Conservation (phyloP, 2,113 vertebrate species). For the Hippocampus zosterae region DNA sequence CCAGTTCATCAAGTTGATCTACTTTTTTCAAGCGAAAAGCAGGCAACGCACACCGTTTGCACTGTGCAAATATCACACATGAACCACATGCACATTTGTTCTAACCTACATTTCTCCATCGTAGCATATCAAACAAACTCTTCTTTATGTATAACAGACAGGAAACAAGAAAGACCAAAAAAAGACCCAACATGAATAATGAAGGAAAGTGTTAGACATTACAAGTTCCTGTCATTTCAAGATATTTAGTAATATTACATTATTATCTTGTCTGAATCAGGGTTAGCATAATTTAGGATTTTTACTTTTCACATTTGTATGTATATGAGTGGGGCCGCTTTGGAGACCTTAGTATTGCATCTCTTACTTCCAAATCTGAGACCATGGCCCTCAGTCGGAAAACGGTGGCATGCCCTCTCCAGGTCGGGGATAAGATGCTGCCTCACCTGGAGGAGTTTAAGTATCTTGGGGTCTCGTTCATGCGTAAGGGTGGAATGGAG, state of each 20-base stretch:
- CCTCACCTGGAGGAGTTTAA: too few species aligned
- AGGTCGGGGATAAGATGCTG: too few species aligned
- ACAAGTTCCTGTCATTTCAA: neutral
- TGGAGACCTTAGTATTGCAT: too few species aligned
- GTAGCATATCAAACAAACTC: conserved; percentile 17
- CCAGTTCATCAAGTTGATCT: neutral
- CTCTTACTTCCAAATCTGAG: too few species aligned
- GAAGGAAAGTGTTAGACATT: neutral
- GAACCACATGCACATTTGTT: conserved; percentile 19
- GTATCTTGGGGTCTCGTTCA: too few species aligned
- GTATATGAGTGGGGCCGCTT: too few species aligned
- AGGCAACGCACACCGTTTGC: conserved; percentile 8
- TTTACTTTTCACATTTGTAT: too few species aligned
- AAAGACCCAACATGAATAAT: neutral
- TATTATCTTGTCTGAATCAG: neutral
- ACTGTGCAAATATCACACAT: conserved; percentile 39
- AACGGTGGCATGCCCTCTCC: too few species aligned
- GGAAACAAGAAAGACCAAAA: neutral
- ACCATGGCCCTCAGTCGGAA: too few species aligned
- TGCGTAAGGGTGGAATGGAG: too few species aligned
- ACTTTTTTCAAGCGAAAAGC: conserved; percentile 6
- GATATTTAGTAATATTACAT: neutral
- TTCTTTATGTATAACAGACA: conserved; percentile 6
- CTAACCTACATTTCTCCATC: conserved; percentile 23
- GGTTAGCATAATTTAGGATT: too few species aligned